These are phyloP conservation scores for Fringilla coelebs DNA, from an alignment of 2,797 vertebrate species.

Conservation along the genomic window DNA sequence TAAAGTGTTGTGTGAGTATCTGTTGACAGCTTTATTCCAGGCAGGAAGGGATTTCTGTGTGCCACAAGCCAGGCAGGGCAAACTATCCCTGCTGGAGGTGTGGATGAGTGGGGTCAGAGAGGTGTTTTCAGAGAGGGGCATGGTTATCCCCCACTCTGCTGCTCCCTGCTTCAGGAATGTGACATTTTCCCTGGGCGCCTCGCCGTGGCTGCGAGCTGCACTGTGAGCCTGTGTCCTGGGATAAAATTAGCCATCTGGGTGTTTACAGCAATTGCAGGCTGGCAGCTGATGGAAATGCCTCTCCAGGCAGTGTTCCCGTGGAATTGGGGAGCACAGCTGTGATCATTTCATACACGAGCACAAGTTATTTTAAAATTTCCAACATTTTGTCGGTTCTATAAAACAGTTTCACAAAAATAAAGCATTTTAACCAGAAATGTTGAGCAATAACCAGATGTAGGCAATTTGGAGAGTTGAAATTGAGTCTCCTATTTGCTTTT, in stretches of 20 bases:
- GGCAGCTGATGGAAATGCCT: conserved; percentile 58
- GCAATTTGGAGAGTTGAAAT: conserved; percentile 44
- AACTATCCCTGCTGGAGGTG: background rate
- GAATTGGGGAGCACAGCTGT: conserved; percentile 67
- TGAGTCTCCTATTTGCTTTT: conserved; percentile 45
- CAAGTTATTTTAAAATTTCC: conserved; percentile 60
- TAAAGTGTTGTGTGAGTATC: background rate
- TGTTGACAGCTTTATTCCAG: background rate
- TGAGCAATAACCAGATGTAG: conserved; percentile 68
- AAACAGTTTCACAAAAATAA: conserved; percentile 61
- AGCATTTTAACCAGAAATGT: conserved; percentile 64
- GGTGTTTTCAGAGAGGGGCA: background rate
- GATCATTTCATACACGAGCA: conserved; percentile 54
- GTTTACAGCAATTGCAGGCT: conserved; percentile 52
- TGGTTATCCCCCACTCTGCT: background rate
- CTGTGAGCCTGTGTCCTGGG: conserved; percentile 53
- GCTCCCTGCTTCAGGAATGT: background rate
- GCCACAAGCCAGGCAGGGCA: background rate
- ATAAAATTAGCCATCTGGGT: conserved; percentile 71
- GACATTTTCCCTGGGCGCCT: background rate
- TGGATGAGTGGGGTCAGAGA: background rate
- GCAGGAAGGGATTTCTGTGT: conserved; percentile 1
- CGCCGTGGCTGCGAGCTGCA: background rate
- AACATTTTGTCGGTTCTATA: conserved; percentile 55
- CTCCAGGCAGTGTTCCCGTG: conserved; percentile 66